Evolutionary conservation across 2,888 invertebrate genomes (phyloP), one percentile per base, ranked within the genome.

Genomic region (Nemapogon koenigi): DNA sequence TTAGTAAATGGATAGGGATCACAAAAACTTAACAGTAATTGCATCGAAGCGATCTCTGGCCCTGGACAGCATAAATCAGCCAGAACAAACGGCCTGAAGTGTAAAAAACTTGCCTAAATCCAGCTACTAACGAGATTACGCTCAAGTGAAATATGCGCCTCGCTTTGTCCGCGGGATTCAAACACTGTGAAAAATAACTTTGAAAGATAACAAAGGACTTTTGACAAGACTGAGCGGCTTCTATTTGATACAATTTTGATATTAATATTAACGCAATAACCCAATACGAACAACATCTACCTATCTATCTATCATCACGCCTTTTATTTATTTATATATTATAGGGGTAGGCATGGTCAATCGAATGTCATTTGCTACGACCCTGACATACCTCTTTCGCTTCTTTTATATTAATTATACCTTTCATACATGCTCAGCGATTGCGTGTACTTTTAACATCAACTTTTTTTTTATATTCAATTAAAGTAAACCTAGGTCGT

Each of bases 111-210:
- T 61, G 55, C 51, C 51, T 49, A 59, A 61, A 60, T 54, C 55
- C 59, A 62, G 66, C 65, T 67, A 66, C 59, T 58, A 56, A 56
- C 56, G 62, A 71, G 70, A 72, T 73, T 70, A 72, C 56, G 56
- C 60, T 54, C 57, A 59, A 55, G 59, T 68, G 66, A 73, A 71
- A 70, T 68, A 73, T 73, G 59, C 62, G 63, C 46, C 50, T 50
- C 67, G 67, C 64, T 73, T 72, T 70, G 70, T 72, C 62, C 58
- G 58, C 53, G 48, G 58, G 61, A 64, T 63, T 59, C 62, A 56
- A 66, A 57, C 56, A 54, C 55, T 51, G 61, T 66, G 62, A 68
- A 71, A 72, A 70, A 72, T 69, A 68, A 59, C 69, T 58, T 51
- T 45, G 50, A 35, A 27, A 62, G 68, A 70, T 71, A 72, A 70